These are phyloP conservation scores for Bucorvus abyssinicus DNA, from an alignment of 2,797 vertebrate genomes.

Conservation along the genomic window DNA sequence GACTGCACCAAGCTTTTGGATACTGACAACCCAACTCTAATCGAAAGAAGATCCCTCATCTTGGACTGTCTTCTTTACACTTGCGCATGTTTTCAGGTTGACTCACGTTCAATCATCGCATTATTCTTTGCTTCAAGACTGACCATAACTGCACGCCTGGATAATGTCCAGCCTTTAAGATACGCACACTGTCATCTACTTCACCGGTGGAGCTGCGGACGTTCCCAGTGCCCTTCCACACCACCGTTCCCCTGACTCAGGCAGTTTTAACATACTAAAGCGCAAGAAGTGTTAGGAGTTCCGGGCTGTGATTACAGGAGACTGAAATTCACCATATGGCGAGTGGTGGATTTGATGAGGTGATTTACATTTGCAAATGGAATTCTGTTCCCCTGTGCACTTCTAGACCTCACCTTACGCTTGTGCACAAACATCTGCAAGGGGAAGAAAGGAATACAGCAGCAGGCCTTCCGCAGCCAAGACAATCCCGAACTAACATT, in stretches of 20 bases:
- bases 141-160: background rate
- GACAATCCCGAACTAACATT: background rate
- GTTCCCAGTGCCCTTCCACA: background rate
- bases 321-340: constrained; percentile 13
- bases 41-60: background rate
- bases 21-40: background rate
- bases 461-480: background rate
- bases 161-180: background rate
- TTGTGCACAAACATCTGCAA: background rate
- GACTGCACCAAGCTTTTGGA: background rate
- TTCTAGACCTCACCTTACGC: background rate
- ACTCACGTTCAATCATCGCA: background rate
- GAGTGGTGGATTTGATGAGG: background rate
- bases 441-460: background rate
- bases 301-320: background rate
- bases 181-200: background rate
- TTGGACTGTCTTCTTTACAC: background rate
- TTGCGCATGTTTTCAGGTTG: background rate
- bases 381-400: background rate
- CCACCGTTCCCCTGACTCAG: background rate
- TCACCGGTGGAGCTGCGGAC: background rate
- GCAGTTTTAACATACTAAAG: background rate
- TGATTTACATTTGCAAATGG: background rate
- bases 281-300: background rate
- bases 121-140: background rate